Percentiles rank a stretch among this genome's conserved stretches.
phyloP scores from a whole-genome alignment of 2,797 vertebrate genomes.

The Varecia variegata region DNA sequence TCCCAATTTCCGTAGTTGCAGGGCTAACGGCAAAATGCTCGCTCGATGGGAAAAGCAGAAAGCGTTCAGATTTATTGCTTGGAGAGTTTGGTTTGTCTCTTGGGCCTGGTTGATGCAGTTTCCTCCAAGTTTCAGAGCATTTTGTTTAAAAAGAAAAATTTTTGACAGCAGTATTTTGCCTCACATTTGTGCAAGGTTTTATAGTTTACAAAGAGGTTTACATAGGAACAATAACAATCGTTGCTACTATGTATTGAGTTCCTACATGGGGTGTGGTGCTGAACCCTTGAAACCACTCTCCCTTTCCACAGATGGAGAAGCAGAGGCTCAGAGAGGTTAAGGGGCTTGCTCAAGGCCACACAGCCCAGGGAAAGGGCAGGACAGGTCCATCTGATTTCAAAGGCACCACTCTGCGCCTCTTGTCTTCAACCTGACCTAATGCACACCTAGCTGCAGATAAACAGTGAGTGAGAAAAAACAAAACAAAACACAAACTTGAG shows the following conservation, averaged over 20 bases:
- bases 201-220: slow-evolving; percentile 36
- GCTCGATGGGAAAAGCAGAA: slow-evolving; percentile 53
- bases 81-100: slow-evolving; percentile 71
- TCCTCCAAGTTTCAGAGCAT: slow-evolving; percentile 57
- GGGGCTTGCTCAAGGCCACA: background rate
- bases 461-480: background rate
- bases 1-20: background rate
- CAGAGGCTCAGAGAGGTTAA: slow-evolving; percentile 8
- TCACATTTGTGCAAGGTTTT: slow-evolving; percentile 5
- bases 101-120: slow-evolving; percentile 76
- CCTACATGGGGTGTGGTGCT: background rate
- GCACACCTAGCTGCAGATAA: background rate
- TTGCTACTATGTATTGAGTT: background rate
- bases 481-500: background rate
- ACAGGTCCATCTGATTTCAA: background rate
- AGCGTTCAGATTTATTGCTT: slow-evolving; percentile 74
- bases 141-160: slow-evolving; percentile 58
- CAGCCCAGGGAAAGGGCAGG: background rate
- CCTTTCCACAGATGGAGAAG: background rate
- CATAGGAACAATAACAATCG: background rate
- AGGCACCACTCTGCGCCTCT: background rate
- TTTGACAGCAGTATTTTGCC: slow-evolving; percentile 45
- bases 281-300: background rate
- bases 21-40: background rate
- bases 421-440: background rate